Conservation (phyloP, 2,888 invertebrate genomes). For the Drosophila hamatofila region DNA sequence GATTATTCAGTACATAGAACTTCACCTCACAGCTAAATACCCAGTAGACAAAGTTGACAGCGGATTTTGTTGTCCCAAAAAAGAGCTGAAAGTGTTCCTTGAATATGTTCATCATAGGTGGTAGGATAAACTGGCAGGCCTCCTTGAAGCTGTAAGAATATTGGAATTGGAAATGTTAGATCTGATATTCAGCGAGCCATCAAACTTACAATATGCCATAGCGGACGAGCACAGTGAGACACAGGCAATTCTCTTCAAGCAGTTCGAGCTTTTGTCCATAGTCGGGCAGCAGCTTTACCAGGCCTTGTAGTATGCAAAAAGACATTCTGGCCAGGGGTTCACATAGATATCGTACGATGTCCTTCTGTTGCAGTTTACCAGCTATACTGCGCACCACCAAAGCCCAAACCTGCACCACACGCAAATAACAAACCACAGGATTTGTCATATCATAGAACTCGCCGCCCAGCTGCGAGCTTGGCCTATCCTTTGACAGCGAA, state of each 20-base stretch:
- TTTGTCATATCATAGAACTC: constrained; percentile 34
- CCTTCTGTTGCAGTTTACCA: constrained; percentile 15
- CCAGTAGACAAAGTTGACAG: constrained; percentile 48
- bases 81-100: constrained; percentile 39
- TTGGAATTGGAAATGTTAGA: background rate
- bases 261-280: background rate
- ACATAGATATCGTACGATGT: constrained; percentile 38
- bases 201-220: constrained; percentile 65
- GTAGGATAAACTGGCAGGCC: constrained; percentile 38
- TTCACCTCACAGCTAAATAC: constrained; percentile 42
- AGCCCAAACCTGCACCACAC: constrained; percentile 45
- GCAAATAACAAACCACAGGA: constrained; percentile 56
- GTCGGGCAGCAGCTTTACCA: constrained; percentile 44
- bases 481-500: background rate
- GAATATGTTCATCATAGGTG: constrained; percentile 60
- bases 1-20: background rate
- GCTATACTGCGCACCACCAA: constrained; percentile 38
- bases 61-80: constrained; percentile 33
- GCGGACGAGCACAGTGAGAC: constrained; percentile 45
- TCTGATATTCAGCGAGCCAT: no score
- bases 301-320: constrained; percentile 52
- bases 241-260: constrained; percentile 41
- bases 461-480: background rate
- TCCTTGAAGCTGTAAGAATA: constrained; percentile 35
- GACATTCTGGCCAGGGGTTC: constrained; percentile 66